Evolutionary conservation across 30 jellyfish, hydroid and myxozoan genomes (phyloP), one percentile per base, ranked within the genome.

Genomic region (Aurelia coerulea): DNA sequence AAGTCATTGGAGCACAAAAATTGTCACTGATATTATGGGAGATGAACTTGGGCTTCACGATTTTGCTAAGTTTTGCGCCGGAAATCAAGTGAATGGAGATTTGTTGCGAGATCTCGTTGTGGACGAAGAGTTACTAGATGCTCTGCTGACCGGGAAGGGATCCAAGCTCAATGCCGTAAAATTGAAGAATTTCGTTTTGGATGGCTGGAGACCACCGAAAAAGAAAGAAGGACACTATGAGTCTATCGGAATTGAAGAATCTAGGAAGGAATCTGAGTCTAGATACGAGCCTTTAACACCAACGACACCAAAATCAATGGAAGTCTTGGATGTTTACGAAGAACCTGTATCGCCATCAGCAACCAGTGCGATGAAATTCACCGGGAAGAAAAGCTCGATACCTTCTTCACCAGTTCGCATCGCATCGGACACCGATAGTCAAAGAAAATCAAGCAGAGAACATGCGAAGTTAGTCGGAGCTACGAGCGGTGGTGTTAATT

Each of bases 11-110:
- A 69, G 90, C 64, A 76, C 88, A 35, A 58, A 31, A n/a, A 97
- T 78, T 65, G 98, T 93, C 13, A 85, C 88, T 3, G 85, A 54
- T 6, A 92, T 77, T 72, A 51, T 93, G 35, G 65, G 32, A 49
- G 50, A 19, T 31, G 86, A 83, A 85, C 86, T 93, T 16, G 96
- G 90, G 3, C 70, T 93, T 35, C 52, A 81, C 19, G 98, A 89
- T 10, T 69, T 93, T 65, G 96, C 97, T 1, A 65, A 81, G 59
- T 93, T 93, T 62, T 93, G 98, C 65, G 15, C 46, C 12, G 79
- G 59, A 41, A 88, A 93, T 80, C 98, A 93, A 78, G 98, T 93
- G 13, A 89, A 93, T 76, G 98, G 98, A 35, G 98, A 93, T 35
- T 89, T 93, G 73, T 66, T 93, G 54, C 86, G 85, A 32, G 98